phyloP scores from a whole-genome alignment of 2,888 invertebrate genomes.

The Apamea anceps region DNA sequence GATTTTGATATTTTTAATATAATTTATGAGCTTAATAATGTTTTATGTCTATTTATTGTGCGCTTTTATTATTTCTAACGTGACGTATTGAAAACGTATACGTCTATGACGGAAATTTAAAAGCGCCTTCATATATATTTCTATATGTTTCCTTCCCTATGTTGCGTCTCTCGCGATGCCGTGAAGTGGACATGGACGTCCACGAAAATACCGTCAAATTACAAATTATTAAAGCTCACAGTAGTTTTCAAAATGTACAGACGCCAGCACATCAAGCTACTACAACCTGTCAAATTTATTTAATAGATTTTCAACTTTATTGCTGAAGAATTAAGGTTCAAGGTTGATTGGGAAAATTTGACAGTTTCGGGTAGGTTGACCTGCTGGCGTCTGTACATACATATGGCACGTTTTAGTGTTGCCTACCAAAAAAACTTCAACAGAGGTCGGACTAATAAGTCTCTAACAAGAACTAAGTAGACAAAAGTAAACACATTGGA shows the following conservation, averaged over 20 bases:
- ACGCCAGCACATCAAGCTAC: too few species aligned
- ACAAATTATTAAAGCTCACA: not conserved
- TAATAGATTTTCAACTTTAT: too few species aligned
- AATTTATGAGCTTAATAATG: not conserved
- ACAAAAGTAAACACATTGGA: constrained; percentile 58
- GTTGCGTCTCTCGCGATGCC: not conserved
- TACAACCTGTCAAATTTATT: too few species aligned
- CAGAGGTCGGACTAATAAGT: constrained; percentile 49
- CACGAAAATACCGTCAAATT: not conserved
- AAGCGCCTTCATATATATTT: not conserved
- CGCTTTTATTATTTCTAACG: not conserved
- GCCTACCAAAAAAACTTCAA: constrained; percentile 33
- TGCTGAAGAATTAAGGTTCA: too few species aligned
- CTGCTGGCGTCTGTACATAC: too few species aligned
- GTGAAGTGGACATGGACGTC: not conserved
- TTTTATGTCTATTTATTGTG: not conserved
- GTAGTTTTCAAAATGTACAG: not conserved
- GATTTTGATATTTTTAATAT: too few species aligned
- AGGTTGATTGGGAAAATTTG: too few species aligned
- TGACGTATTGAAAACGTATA: not conserved
- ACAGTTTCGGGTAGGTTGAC: too few species aligned
- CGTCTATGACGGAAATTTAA: not conserved
- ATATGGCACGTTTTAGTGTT: constrained; percentile 5
- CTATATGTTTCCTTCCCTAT: not conserved
- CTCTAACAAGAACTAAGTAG: constrained; percentile 55